Conservation (phyloP, 53 echinoderm and acorn worm species). For the Arbacia lixula region DNA sequence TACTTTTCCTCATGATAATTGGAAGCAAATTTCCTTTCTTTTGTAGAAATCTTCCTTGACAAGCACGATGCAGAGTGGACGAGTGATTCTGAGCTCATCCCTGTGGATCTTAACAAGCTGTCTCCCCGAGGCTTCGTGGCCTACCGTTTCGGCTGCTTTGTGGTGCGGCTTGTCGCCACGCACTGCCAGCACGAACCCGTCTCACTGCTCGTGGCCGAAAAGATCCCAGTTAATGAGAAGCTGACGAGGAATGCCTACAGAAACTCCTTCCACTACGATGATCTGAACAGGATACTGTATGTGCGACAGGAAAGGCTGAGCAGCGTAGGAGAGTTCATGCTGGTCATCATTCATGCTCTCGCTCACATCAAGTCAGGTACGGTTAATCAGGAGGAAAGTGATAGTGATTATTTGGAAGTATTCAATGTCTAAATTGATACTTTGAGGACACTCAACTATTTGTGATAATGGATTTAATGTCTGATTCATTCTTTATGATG, state of each 20-base stretch:
- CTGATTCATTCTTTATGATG: too few relatives aligned
- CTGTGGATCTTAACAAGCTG: slow-evolving; percentile 87
- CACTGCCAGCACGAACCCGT: slow-evolving; percentile 83
- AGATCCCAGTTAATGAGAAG: slow-evolving; percentile 81
- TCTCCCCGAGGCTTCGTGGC: slow-evolving; percentile 87
- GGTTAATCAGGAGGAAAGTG: background rate
- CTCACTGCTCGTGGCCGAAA: slow-evolving; percentile 88
- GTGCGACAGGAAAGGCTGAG: slow-evolving; percentile 80
- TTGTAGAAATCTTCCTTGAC: slow-evolving; percentile 81
- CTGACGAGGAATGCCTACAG: slow-evolving; percentile 87
- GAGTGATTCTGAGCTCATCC: slow-evolving; percentile 76
- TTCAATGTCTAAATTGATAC: background rate
- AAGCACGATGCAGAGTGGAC: slow-evolving; percentile 81
- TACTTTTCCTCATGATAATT: too few relatives aligned
- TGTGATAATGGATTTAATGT: too few relatives aligned
- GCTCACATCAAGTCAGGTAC: slow-evolving; percentile 91
- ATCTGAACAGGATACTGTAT: slow-evolving; percentile 83
- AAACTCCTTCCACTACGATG: slow-evolving; percentile 96
- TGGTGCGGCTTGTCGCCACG: slow-evolving; percentile 72
- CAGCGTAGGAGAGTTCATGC: slow-evolving; percentile 86
- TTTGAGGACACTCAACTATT: too few relatives aligned
- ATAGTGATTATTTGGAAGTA: background rate
- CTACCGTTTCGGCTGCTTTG: slow-evolving; percentile 95
- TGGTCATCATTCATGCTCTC: slow-evolving; percentile 90
- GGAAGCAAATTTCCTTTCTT: too few relatives aligned